A percentile compares a stretch with the other conserved stretches of the same genome.
Evolutionary conservation across 2,888 invertebrate species (phyloP).

Genomic region (Ametastegia equiseti): DNA sequence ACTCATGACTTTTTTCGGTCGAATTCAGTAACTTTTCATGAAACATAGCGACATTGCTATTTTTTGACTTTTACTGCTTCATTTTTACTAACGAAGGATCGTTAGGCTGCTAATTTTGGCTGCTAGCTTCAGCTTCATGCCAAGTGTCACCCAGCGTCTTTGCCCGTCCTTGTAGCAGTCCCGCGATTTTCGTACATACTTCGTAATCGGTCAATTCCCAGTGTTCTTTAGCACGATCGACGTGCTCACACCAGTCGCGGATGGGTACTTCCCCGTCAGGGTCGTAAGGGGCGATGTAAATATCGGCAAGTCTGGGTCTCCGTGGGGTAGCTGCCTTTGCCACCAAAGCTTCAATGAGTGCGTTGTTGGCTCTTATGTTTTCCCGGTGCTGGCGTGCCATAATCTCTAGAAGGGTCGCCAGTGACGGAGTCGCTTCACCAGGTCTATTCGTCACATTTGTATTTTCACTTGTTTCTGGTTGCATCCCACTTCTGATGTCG

Average conservation of each 20-base stretch:
- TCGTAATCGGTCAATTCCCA: not conserved
- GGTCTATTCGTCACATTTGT: too few relatives aligned
- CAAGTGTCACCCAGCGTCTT: not conserved
- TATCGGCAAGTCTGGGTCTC: not conserved
- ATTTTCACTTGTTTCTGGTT: too few relatives aligned
- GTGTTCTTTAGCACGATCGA: not conserved
- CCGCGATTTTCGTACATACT: not conserved
- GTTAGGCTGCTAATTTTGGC: too few relatives aligned
- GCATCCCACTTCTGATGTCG: too few relatives aligned
- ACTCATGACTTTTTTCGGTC: too few relatives aligned
- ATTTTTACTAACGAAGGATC: too few relatives aligned
- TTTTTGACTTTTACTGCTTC: too few relatives aligned
- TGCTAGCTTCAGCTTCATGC: too few relatives aligned
- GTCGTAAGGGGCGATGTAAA: not conserved
- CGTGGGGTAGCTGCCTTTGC: not conserved
- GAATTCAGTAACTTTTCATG: too few relatives aligned
- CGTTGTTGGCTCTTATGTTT: not conserved
- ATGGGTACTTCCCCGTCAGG: not conserved
- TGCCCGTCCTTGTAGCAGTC: not conserved
- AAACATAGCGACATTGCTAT: too few relatives aligned
- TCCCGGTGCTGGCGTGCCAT: not conserved
- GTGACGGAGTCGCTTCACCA: too few relatives aligned
- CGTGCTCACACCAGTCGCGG: not conserved
- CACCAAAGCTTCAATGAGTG: not conserved
- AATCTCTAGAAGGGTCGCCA: not conserved